A percentile compares a stretch with the other conserved stretches of the same genome.
These are phyloP conservation scores for Macropus fuliginosus DNA, from an alignment of 2,797 vertebrate genomes.

Conservation along the genomic window DNA sequence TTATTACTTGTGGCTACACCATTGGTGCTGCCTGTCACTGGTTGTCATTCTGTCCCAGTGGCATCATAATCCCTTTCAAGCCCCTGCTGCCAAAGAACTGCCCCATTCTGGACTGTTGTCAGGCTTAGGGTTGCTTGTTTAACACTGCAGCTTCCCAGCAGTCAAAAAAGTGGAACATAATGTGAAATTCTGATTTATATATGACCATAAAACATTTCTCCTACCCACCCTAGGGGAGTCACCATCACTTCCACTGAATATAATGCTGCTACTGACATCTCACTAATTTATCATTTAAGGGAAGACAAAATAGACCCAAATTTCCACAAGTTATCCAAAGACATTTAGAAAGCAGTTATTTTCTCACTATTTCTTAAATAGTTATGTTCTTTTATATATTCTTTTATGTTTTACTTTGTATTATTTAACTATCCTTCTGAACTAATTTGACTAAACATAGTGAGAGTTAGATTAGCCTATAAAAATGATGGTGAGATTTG, in stretches of 20 bases:
- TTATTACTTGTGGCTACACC: background rate
- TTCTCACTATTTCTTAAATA: background rate
- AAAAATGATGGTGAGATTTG: constrained; percentile 9
- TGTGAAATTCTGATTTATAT: background rate
- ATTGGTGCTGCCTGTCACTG: background rate
- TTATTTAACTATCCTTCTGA: background rate
- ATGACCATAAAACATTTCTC: constrained; percentile 20
- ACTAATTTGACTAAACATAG: background rate
- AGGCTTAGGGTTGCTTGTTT: background rate
- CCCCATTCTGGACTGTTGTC: background rate
- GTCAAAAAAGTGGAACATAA: background rate
- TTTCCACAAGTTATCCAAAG: background rate
- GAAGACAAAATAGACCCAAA: background rate
- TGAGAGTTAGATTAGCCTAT: background rate
- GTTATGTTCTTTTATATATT: constrained; percentile 21
- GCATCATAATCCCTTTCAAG: background rate
- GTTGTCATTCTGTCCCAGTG: background rate
- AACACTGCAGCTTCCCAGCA: background rate
- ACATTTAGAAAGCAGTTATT: background rate
- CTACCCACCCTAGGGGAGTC: background rate
- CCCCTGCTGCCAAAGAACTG: constrained; percentile 8
- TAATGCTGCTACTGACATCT: background rate
- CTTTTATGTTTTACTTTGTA: constrained; percentile 33
- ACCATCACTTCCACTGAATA: background rate
- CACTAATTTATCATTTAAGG: constrained; percentile 25